phyloP scores from a whole-genome alignment of 2,888 invertebrate species.

The Tiliacea aurago region DNA sequence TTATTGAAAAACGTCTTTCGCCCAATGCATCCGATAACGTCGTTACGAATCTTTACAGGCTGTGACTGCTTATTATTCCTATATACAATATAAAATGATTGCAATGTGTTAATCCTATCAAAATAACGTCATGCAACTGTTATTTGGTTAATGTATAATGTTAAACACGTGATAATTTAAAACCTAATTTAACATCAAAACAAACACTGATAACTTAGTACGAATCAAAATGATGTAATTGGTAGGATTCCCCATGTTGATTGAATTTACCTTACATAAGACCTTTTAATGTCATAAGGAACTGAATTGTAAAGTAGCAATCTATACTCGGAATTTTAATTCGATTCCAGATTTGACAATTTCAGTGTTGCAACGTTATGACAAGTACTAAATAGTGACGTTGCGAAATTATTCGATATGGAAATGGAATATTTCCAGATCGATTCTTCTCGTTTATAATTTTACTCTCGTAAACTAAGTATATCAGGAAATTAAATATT shows the following conservation, averaged over 20 bases:
- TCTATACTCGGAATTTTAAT: no score
- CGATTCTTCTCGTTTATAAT: no score
- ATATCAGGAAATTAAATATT: no score
- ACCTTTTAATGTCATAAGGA: not conserved
- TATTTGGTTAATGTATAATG: constrained; percentile 5
- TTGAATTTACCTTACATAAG: not conserved
- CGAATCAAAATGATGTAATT: constrained; percentile 20
- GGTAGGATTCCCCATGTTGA: constrained; percentile 23
- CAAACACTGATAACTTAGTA: constrained; percentile 8
- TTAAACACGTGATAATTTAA: constrained; percentile 11
- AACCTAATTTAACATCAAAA: constrained; percentile 7
- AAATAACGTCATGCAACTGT: not conserved
- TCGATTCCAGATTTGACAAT: no score
- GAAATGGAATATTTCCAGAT: no score
- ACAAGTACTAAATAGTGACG: no score
- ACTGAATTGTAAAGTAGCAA: constrained; percentile 13
- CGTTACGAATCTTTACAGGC: not conserved
- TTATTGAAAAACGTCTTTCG: not conserved
- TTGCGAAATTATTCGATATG: no score
- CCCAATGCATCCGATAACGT: not conserved
- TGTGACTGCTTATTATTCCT: not conserved
- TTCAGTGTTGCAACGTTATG: no score
- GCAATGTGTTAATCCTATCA: not conserved
- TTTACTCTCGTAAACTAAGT: no score
- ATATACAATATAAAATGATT: no score